Evolutionary conservation across 1,140 invertebrate species (phyloP).

Genomic region (Drosophila sp.): DNA sequence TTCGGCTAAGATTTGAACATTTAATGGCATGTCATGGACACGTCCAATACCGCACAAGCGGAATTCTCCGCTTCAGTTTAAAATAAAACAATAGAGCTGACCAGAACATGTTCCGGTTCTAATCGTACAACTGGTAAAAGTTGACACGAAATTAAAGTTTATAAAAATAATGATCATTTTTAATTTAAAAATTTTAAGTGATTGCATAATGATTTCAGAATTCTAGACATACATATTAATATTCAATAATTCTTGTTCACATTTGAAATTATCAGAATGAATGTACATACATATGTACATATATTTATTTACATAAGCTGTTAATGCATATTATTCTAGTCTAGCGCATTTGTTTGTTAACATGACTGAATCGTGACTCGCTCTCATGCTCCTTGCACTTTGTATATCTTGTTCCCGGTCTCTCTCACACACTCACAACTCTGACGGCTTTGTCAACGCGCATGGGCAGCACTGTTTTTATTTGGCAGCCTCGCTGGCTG

Average conservation of each 20-base stretch:
- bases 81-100: constrained; percentile 2
- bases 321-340: constrained; percentile 16
- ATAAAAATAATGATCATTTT: too few species aligned
- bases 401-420: constrained; percentile 5
- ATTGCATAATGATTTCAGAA: not conserved
- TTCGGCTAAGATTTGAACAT: not conserved
- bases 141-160: too few species aligned
- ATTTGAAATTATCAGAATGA: not conserved
- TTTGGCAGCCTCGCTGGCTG: constrained; percentile 39
- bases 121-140: constrained; percentile 1
- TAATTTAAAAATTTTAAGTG: too few species aligned
- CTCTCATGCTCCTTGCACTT: constrained; percentile 24
- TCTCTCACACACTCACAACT: constrained; percentile 12
- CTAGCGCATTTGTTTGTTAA: constrained; percentile 39
- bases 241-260: not conserved
- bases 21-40: constrained; percentile 23
- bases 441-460: constrained; percentile 50
- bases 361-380: constrained; percentile 6
- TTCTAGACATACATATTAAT: not conserved
- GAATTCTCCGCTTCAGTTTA: not conserved
- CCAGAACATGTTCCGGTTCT: constrained; percentile 4
- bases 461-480: constrained; percentile 44
- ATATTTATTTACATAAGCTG: not conserved
- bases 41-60: constrained; percentile 20
- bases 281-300: not conserved